phyloP scores from a whole-genome alignment of 2,113 vertebrate genomes.

The Prionailurus bengalensis region DNA sequence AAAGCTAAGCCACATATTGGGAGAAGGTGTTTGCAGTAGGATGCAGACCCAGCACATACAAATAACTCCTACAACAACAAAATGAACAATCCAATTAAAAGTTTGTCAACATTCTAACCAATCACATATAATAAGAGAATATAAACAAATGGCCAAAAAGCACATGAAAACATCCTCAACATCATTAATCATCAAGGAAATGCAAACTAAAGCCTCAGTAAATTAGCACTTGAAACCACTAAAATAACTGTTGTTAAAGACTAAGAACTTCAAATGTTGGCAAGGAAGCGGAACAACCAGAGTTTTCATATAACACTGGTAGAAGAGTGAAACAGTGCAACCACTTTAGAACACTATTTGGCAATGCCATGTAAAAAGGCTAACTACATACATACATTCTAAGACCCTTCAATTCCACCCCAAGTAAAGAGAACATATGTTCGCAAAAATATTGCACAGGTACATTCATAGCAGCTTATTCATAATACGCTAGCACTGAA shows the following conservation, averaged over 20 bases:
- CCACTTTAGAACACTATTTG: not conserved
- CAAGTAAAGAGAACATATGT: not conserved
- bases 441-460: not conserved
- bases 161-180: not conserved
- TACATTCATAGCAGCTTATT: not conserved
- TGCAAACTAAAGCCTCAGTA: not conserved
- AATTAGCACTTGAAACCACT: not conserved
- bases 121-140: conserved; percentile 4
- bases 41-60: not conserved
- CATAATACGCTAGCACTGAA: not conserved
- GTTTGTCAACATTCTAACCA: conserved; percentile 1
- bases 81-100: conserved; percentile 51
- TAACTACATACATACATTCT: not conserved
- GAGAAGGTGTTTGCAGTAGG: conserved; percentile 14
- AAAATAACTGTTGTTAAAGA: not conserved
- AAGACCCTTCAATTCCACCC: not conserved
- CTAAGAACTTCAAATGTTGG: not conserved
- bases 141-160: not conserved
- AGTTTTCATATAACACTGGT: not conserved
- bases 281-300: not conserved
- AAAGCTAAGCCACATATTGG: not conserved
- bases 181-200: conserved; percentile 34
- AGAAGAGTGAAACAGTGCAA: not conserved
- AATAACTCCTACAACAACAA: not conserved
- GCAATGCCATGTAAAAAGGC: not conserved